Evolutionary conservation across 2,113 vertebrate species (phyloP), one percentile per base, ranked within the genome.

Genomic region (Galemys pyrenaicus): DNA sequence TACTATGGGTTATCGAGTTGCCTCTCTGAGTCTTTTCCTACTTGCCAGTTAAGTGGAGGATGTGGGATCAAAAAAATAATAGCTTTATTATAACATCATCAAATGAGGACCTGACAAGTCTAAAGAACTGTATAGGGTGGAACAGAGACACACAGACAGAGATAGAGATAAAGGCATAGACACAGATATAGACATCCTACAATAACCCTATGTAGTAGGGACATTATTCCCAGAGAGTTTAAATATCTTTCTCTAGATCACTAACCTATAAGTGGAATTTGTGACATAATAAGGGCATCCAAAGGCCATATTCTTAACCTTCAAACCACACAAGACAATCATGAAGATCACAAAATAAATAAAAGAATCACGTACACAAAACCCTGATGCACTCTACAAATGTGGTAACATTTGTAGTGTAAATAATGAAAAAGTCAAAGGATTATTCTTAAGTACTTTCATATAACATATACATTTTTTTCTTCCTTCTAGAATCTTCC

Each of bases 371-470:
- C 49, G 5, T 30, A 44, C 39, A 86, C 7, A 7, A 88, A 95
- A 87, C 12, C 28, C 24, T 35, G 46, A 60, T 56, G 12, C 3
- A 62, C 3, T 60, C 73, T 88, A 60, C 16, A 87, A 80, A 83
- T 87, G 60, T 54, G 65, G 10, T 0, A 51, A 20, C 28, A 67
- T 62, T 73, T 67, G 70, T 64, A 51, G 49, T 64, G 82, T 67
- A 79, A 91, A 84, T 68, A 95, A 87, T 75, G 68, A 65, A 39
- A 78, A 89, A 86, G 68, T 89, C 94, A 68, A 82, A 93, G 4
- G 41, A 74, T 7, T 78, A 5, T 65, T n/a, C 46, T 46, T 30
- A 28, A 22, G 1, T 17, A 70, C 39, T 87, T 80, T 80, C 82
- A 30, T 65, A 68, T 39, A 54, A 67, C 12, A 16, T 9, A 24